These are phyloP conservation scores for Drosophila ambigua DNA, from an alignment of 1,140 invertebrate species.

Conservation along the genomic window DNA sequence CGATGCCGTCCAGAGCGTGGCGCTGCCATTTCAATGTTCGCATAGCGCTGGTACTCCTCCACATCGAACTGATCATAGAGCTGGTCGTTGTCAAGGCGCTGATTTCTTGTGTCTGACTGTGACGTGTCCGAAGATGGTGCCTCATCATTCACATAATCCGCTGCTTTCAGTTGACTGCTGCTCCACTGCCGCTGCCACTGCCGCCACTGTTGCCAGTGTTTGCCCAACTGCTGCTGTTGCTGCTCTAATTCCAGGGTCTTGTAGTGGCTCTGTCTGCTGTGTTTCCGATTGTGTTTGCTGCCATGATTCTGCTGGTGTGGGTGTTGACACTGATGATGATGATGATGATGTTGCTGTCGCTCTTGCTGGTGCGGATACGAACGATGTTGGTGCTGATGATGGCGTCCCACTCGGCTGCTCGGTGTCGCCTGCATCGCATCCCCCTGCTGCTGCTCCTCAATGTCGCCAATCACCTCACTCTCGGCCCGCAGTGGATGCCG, in stretches of 20 bases:
- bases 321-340: constrained; percentile 15
- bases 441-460: constrained; percentile 9
- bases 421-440: neutral
- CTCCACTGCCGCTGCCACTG: constrained; percentile 46
- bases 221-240: constrained; percentile 61
- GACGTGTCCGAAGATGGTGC: constrained; percentile 18
- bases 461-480: constrained; percentile 73
- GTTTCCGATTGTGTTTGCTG: constrained; percentile 21
- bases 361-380: constrained; percentile 26
- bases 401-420: constrained; percentile 1
- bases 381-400: constrained; percentile 20
- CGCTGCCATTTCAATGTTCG: constrained; percentile 55
- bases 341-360: constrained; percentile 39
- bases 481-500: constrained; percentile 31
- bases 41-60: constrained; percentile 66
- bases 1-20: constrained; percentile 75
- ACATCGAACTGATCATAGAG: constrained; percentile 49
- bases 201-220: constrained; percentile 53
- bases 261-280: constrained; percentile 54
- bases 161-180: constrained; percentile 26
- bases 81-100: constrained; percentile 1
- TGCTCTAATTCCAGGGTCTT: constrained; percentile 55
- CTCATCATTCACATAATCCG: constrained; percentile 60
- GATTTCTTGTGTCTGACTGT: neutral
- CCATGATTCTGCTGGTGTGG: constrained; percentile 22